Conservation (phyloP, 1,140 invertebrate genomes). For the Diabrotica undecimpunctata region DNA sequence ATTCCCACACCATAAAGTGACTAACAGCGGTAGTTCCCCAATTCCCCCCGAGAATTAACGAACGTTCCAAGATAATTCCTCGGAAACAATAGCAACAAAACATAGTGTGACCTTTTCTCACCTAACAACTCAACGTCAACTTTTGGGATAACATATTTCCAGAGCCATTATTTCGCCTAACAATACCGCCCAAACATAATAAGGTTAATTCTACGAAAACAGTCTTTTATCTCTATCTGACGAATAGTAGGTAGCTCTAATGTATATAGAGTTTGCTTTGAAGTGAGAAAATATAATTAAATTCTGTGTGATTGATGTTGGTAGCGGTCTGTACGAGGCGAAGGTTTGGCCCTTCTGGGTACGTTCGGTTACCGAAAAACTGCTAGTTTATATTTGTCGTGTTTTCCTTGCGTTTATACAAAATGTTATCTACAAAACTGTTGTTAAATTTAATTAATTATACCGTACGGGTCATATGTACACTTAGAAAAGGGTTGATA, state of each 20-base stretch:
- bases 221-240: constrained; percentile 2
- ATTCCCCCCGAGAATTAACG: background rate
- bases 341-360: background rate
- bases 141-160: constrained; percentile 2
- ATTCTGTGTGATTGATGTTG: constrained; percentile 2
- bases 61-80: constrained; percentile 2
- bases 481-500: no score
- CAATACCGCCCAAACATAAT: constrained; percentile 1
- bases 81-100: background rate
- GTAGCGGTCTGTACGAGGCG: background rate
- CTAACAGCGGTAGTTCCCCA: background rate
- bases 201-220: constrained; percentile 2
- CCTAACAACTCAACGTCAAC: constrained; percentile 1
- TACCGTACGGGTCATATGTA: no score
- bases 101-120: constrained; percentile 2
- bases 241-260: background rate
- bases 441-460: no score
- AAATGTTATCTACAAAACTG: background rate
- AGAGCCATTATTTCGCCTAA: background rate
- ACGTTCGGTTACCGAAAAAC: background rate
- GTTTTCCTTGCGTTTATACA: background rate
- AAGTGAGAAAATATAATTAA: constrained; percentile 3
- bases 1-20: background rate
- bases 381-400: constrained; percentile 1
- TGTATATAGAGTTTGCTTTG: background rate